phyloP scores from a whole-genome alignment of 2,888 invertebrate species.

The Eristalis tenax region DNA sequence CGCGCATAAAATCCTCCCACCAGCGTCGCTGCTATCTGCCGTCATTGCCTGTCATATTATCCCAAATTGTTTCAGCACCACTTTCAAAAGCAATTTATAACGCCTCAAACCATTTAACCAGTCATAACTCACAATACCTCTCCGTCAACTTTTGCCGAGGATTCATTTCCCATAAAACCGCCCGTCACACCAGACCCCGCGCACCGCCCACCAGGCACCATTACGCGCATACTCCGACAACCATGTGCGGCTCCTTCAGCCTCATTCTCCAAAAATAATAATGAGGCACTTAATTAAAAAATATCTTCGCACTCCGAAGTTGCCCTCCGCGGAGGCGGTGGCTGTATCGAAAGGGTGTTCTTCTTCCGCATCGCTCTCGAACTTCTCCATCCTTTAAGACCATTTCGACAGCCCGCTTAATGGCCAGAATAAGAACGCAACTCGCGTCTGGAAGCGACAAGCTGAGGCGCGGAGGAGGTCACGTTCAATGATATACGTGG shows the following conservation, averaged over 20 bases:
- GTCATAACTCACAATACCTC: conserved; percentile 32
- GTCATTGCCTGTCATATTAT: neutral
- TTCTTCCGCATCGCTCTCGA: neutral
- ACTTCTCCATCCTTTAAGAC: conserved; percentile 34
- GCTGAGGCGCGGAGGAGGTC: neutral
- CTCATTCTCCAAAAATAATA: conserved; percentile 6
- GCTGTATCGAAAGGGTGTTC: neutral
- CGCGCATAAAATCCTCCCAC: neutral
- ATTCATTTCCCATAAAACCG: neutral
- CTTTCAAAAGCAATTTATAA: conserved; percentile 12
- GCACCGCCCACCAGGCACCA: neutral
- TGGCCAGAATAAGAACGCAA: neutral
- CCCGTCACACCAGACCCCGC: neutral
- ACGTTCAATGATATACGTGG: conserved; percentile 28
- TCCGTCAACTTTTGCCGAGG: neutral
- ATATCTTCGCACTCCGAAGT: conserved; percentile 32
- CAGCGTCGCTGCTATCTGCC: neutral
- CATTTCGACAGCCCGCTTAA: conserved; percentile 11
- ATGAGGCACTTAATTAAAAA: conserved; percentile 47
- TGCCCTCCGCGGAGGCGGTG: conserved; percentile 3
- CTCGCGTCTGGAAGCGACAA: neutral
- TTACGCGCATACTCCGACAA: neutral
- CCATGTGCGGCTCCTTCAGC: neutral
- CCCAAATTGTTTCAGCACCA: conserved; percentile 1
- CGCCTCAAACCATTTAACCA: conserved; percentile 22